phyloP scores from a whole-genome alignment of 1,140 invertebrate species.

The Cecropterus lyciades region DNA sequence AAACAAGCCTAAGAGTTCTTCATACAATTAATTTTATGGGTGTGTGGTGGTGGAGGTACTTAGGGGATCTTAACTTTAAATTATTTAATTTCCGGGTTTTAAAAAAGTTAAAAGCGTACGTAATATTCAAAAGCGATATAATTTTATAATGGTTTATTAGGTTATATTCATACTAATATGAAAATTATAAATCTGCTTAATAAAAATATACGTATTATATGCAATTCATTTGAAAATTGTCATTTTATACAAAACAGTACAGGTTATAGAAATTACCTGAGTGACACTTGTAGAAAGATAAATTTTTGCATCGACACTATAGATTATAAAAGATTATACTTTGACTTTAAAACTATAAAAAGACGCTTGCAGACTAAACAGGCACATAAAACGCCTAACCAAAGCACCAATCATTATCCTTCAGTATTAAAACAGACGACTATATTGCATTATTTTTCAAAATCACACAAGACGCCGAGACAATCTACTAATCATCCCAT shows the following conservation, averaged over 20 bases:
- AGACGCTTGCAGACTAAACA: conserved; percentile 3
- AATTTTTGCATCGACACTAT: conserved; percentile 22
- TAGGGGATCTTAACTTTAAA: too few relatives aligned
- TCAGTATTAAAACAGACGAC: background rate
- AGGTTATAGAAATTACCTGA: conserved; percentile 11
- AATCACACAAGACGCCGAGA: too few relatives aligned
- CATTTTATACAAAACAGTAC: conserved; percentile 12
- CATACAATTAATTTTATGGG: too few relatives aligned
- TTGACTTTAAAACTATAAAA: conserved; percentile 12
- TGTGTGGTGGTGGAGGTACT: too few relatives aligned
- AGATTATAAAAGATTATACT: conserved; percentile 20
- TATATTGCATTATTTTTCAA: conserved; percentile 9
- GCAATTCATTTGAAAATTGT: conserved; percentile 27
- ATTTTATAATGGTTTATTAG: too few relatives aligned
- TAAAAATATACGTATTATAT: conserved; percentile 14
- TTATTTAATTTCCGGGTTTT: too few relatives aligned
- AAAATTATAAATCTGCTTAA: too few relatives aligned
- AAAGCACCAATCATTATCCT: background rate
- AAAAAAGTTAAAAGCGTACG: too few relatives aligned
- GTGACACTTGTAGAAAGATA: conserved; percentile 17
- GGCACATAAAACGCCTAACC: background rate
- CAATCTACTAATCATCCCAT: too few relatives aligned
- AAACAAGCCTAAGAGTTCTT: too few relatives aligned
- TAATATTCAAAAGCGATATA: too few relatives aligned
- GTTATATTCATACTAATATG: too few relatives aligned